phyloP scores from a whole-genome alignment of 2,113 vertebrate species.

The Ptilorrhoa leucosticta region DNA sequence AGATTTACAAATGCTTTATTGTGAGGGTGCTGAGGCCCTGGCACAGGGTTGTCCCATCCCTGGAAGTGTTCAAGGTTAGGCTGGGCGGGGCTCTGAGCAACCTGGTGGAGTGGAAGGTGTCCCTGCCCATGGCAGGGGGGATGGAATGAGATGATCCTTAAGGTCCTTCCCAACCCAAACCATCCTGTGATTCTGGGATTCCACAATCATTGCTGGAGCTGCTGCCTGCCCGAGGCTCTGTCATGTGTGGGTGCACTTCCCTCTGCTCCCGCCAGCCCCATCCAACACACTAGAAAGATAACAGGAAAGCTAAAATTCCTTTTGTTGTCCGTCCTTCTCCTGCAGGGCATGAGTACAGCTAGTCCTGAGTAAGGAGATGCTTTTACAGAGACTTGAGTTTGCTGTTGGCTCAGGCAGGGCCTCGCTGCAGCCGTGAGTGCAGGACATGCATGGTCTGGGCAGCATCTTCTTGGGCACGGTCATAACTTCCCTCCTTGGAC shows the following conservation, averaged over 20 bases:
- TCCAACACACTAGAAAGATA: neutral
- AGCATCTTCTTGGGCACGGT: neutral
- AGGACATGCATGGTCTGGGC: neutral
- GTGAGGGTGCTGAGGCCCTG: neutral
- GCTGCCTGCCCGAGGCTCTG: neutral
- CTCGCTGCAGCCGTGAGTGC: neutral
- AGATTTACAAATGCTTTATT: neutral
- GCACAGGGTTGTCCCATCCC: neutral
- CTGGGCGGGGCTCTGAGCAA: neutral
- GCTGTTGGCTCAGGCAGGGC: neutral
- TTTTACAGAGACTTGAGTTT: neutral
- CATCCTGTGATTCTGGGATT: neutral
- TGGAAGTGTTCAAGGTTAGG: neutral
- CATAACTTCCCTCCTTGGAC: neutral
- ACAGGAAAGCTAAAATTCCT: neutral
- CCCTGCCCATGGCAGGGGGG: neutral
- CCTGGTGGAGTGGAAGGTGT: neutral
- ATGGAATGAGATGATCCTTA: neutral
- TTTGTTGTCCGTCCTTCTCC: neutral
- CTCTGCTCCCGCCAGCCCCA: neutral
- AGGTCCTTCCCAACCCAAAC: neutral
- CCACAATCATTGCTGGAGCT: neutral
- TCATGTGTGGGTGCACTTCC: neutral
- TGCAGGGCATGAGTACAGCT: neutral
- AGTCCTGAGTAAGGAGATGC: neutral